A percentile compares a stretch with the other conserved stretches of the same genome.
Evolutionary conservation across 1,140 invertebrate species (phyloP).

Genomic region (Calliphora vicina): DNA sequence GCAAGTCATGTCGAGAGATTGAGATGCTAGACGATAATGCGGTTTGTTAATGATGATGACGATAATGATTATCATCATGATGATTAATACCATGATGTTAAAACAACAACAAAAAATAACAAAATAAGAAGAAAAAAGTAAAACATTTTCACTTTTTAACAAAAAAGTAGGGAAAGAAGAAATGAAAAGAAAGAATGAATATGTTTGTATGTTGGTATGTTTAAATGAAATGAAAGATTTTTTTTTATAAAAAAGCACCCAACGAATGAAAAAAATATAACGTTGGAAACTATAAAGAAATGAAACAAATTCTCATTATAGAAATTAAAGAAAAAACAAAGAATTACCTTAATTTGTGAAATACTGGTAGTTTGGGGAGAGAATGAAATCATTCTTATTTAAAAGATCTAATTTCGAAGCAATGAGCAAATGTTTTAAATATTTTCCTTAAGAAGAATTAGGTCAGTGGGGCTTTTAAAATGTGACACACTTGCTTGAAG

Average conservation of each 20-base stretch:
- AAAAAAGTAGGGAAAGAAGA: not conserved
- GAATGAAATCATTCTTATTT: too few relatives aligned
- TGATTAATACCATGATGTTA: not conserved
- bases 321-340: not conserved
- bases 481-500: too few relatives aligned
- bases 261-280: too few relatives aligned
- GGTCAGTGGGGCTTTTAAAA: too few relatives aligned
- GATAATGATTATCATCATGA: not conserved
- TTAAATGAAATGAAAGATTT: not conserved
- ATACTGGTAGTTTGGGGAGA: not conserved
- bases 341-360: not conserved
- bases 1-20: conserved; percentile 1
- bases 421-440: too few relatives aligned
- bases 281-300: not conserved
- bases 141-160: conserved; percentile 14
- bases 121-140: not conserved
- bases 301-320: not conserved
- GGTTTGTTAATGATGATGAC: not conserved
- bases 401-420: too few relatives aligned
- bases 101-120: not conserved
- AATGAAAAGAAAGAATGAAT: not conserved
- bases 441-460: too few relatives aligned
- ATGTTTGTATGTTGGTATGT: too few relatives aligned
- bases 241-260: not conserved
- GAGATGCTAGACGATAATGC: not conserved